Conservation (phyloP, 2,797 vertebrate species). For the Capromys pilorides region DNA sequence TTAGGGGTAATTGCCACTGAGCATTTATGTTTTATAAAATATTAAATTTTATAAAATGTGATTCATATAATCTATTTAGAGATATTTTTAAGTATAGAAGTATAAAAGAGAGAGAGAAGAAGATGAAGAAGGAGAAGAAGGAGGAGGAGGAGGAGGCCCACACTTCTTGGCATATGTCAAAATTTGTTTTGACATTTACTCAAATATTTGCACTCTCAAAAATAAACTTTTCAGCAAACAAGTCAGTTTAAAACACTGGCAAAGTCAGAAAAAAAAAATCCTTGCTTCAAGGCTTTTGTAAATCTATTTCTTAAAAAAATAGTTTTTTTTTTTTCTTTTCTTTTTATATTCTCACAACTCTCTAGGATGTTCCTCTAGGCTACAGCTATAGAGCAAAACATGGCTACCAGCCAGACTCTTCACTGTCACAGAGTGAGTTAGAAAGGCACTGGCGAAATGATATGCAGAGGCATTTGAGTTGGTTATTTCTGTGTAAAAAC, state of each 20-base stretch:
- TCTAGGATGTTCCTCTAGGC: conserved; percentile 31
- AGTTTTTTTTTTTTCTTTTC: background rate
- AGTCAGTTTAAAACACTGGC: background rate
- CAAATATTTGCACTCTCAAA: conserved; percentile 59
- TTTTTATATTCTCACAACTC: background rate
- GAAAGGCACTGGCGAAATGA: background rate
- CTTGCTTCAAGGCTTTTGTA: conserved; percentile 61
- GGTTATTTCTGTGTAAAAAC: conserved; percentile 71
- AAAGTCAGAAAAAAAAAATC: conserved; percentile 72
- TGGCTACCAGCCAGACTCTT: conserved; percentile 25
- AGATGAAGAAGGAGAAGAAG: background rate
- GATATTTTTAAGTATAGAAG: background rate
- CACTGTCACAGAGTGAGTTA: background rate
- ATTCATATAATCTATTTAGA: conserved; percentile 17
- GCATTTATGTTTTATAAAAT: background rate
- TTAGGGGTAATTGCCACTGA: background rate
- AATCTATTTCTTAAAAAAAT: conserved; percentile 69
- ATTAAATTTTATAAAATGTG: background rate
- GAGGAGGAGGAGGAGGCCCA: background rate
- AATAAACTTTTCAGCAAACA: conserved; percentile 57
- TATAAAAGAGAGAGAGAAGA: background rate
- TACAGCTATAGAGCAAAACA: conserved; percentile 47
- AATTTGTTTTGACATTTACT: conserved; percentile 60
- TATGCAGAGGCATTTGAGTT: conserved; percentile 60
- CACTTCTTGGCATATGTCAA: conserved; percentile 32